Conservation (phyloP, 2,113 vertebrate genomes). For the Sapajus apella region DNA sequence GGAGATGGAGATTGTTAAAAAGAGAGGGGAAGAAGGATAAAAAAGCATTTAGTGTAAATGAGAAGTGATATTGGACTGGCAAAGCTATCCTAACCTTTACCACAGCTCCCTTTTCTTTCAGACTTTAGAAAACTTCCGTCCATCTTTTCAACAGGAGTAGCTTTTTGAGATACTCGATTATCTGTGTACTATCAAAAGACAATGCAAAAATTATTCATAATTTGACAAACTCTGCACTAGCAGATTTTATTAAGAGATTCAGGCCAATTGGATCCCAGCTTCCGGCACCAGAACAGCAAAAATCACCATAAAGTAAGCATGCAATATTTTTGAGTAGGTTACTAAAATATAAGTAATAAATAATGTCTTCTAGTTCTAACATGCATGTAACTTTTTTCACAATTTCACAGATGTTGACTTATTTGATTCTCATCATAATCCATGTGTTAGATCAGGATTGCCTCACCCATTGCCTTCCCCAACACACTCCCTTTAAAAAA, state of each 20-base stretch:
- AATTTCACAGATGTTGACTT: not conserved
- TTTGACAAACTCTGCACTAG: not conserved
- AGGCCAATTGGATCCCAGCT: not conserved
- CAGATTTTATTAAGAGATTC: not conserved
- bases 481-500: not conserved
- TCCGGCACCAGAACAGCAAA: not conserved
- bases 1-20: conserved; percentile 8
- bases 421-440: not conserved
- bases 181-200: not conserved
- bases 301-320: not conserved
- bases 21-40: not conserved
- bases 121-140: not conserved
- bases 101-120: not conserved
- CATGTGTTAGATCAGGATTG: not conserved
- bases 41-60: not conserved
- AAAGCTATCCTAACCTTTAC: not conserved
- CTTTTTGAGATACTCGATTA: not conserved
- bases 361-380: not conserved
- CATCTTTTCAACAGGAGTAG: not conserved
- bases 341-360: not conserved
- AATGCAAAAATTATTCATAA: not conserved
- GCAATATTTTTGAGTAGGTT: not conserved
- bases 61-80: not conserved
- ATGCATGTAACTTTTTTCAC: not conserved
- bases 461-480: not conserved